phyloP scores from a whole-genome alignment of 2,888 invertebrate genomes.

The Heliconius charithonia region DNA sequence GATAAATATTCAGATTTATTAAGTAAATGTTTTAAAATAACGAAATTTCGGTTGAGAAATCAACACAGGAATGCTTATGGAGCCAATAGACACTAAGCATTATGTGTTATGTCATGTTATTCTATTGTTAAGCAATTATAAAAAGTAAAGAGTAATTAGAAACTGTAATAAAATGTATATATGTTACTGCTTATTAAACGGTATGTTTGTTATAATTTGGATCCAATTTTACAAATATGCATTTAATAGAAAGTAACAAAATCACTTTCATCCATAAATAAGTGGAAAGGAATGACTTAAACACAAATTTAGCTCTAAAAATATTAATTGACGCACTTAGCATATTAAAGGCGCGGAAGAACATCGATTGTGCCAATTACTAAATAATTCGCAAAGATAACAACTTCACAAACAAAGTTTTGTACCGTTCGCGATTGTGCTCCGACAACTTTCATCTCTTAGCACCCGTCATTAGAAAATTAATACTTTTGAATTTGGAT shows the following conservation, averaged over 20 bases:
- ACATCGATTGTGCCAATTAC: conserved; percentile 69
- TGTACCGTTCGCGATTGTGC: conserved; percentile 55
- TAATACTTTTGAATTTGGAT: conserved; percentile 80
- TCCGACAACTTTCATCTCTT: conserved; percentile 61
- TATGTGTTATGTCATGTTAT: conserved; percentile 36
- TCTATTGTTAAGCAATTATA: conserved; percentile 28
- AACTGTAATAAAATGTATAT: background rate
- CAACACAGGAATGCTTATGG: background rate
- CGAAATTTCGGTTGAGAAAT: background rate
- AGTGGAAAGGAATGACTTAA: conserved; percentile 47
- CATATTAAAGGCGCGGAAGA: conserved; percentile 72
- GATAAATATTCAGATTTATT: background rate
- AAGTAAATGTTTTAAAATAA: background rate
- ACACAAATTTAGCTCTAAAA: conserved; percentile 49
- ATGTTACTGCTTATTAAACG: conserved; percentile 15
- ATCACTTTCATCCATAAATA: conserved; percentile 35
- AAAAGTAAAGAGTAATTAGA: conserved; percentile 21
- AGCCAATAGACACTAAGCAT: background rate
- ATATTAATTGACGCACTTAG: conserved; percentile 66
- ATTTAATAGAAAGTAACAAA: conserved; percentile 34
- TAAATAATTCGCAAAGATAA: conserved; percentile 42
- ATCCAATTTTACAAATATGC: conserved; percentile 24
- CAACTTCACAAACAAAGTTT: conserved; percentile 34
- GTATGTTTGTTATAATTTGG: conserved; percentile 24
- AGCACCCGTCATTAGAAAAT: conserved; percentile 70